phyloP scores from a whole-genome alignment of 2,797 vertebrate species.

The Hyperoplus immaculatus region DNA sequence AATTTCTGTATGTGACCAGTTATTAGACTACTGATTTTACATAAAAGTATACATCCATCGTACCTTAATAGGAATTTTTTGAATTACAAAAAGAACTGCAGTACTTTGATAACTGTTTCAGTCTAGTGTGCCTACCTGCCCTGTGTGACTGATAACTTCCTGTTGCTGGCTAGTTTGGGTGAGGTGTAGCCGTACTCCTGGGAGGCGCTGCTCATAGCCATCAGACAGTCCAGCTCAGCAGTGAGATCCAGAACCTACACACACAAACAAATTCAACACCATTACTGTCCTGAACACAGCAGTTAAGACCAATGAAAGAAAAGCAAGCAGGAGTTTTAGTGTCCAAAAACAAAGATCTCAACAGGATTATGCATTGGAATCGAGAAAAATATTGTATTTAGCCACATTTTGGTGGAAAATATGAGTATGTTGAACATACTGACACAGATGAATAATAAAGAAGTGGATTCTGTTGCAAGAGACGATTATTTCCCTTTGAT shows the following conservation, averaged over 20 bases:
- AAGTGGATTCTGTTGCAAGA: not conserved
- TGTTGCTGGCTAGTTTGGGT: constrained; percentile 84
- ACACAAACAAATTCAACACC: constrained; percentile 22
- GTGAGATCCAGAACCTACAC: constrained; percentile 89
- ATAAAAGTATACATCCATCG: not conserved
- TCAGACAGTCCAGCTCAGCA: constrained; percentile 94
- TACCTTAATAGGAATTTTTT: not conserved
- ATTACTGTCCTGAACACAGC: not conserved
- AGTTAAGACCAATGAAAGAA: not conserved
- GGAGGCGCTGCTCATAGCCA: constrained; percentile 91
- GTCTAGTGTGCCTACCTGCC: constrained; percentile 84
- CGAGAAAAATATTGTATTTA: not conserved
- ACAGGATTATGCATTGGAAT: not conserved
- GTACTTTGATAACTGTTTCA: not conserved
- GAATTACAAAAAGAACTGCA: not conserved
- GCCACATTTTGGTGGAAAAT: constrained; percentile 7
- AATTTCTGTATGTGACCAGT: not conserved
- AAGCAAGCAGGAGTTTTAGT: not conserved
- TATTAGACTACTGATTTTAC: not conserved
- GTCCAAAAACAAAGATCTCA: not conserved
- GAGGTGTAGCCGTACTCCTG: constrained; percentile 92
- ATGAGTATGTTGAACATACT: not conserved
- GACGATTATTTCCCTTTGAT: not conserved
- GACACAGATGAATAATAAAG: not conserved
- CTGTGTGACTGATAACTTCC: constrained; percentile 88